Conservation (phyloP, 2,888 invertebrate genomes). For the Crioceris asparagi region DNA sequence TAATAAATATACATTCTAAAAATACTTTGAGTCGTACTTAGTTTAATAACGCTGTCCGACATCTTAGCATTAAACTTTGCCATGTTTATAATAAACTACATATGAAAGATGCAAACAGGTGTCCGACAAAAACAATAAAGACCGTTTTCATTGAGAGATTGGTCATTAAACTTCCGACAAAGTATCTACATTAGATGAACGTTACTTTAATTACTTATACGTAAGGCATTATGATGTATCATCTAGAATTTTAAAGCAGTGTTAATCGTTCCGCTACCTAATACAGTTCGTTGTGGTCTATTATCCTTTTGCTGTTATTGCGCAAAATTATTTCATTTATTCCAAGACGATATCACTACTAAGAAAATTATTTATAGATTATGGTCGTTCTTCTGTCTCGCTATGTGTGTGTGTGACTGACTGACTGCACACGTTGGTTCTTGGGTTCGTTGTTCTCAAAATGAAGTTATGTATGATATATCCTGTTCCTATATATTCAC, state of each 20-base stretch:
- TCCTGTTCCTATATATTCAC: no score
- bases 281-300: conserved; percentile 18
- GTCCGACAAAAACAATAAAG: conserved; percentile 20
- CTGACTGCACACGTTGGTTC: no score
- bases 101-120: conserved; percentile 20
- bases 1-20: conserved; percentile 3
- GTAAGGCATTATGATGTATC: conserved; percentile 29
- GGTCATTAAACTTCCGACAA: conserved; percentile 22
- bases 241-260: conserved; percentile 29
- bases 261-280: conserved; percentile 23
- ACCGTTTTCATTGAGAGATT: conserved; percentile 9
- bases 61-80: conserved; percentile 8
- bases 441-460: no score
- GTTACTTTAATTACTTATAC: conserved; percentile 28
- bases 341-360: conserved; percentile 14
- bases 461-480: no score
- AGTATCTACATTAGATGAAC: conserved; percentile 23
- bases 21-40: conserved; percentile 1
- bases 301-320: conserved; percentile 18
- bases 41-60: neutral
- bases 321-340: conserved; percentile 19
- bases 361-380: conserved; percentile 10
- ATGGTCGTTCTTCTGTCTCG: neutral
- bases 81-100: conserved; percentile 18
- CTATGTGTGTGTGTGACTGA: no score